These are phyloP conservation scores for Bombyx mori DNA, from an alignment of 1,140 invertebrate genomes.

Conservation along the genomic window DNA sequence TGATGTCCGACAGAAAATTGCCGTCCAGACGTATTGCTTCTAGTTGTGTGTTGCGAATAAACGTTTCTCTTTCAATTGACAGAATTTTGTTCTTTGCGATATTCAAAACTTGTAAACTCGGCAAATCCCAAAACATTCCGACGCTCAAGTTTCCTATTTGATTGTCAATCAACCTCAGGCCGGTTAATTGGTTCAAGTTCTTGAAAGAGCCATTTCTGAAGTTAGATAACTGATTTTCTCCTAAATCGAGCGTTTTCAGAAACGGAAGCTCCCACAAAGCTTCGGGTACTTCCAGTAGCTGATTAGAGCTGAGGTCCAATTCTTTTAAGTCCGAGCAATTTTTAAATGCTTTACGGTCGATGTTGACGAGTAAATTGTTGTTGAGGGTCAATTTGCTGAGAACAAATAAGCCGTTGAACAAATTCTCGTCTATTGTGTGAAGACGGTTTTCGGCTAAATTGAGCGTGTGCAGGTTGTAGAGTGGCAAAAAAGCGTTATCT, in stretches of 20 bases:
- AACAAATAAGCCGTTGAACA: conserved; percentile 89
- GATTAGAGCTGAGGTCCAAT: conserved; percentile 89
- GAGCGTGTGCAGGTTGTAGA: conserved; percentile 89
- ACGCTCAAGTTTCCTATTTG: conserved; percentile 87
- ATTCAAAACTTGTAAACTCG: conserved; percentile 87
- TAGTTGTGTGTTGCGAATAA: conserved; percentile 83
- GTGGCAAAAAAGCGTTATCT: conserved; percentile 87
- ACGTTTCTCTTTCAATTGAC: conserved; percentile 85
- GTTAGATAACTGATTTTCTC: conserved; percentile 86
- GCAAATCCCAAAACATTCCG: conserved; percentile 88
- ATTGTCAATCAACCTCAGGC: conserved; percentile 88
- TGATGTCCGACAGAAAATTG: conserved; percentile 89
- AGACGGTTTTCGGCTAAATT: conserved; percentile 89
- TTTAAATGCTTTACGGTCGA: conserved; percentile 88
- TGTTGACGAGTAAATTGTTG: conserved; percentile 84
- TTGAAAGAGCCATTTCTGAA: conserved; percentile 87
- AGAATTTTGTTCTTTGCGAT: conserved; percentile 90
- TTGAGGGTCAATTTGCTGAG: conserved; percentile 87
- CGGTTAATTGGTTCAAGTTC: conserved; percentile 87
- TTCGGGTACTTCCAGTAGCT: conserved; percentile 83
- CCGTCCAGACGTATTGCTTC: conserved; percentile 89
- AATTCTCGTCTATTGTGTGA: conserved; percentile 82
- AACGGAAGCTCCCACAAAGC: conserved; percentile 86
- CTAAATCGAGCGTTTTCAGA: conserved; percentile 88
- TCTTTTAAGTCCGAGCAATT: conserved; percentile 93